A percentile compares a stretch with the other conserved stretches of the same genome.
Conservation (phyloP, 2,797 vertebrate genomes). For the Enteromius trimaculatus region DNA sequence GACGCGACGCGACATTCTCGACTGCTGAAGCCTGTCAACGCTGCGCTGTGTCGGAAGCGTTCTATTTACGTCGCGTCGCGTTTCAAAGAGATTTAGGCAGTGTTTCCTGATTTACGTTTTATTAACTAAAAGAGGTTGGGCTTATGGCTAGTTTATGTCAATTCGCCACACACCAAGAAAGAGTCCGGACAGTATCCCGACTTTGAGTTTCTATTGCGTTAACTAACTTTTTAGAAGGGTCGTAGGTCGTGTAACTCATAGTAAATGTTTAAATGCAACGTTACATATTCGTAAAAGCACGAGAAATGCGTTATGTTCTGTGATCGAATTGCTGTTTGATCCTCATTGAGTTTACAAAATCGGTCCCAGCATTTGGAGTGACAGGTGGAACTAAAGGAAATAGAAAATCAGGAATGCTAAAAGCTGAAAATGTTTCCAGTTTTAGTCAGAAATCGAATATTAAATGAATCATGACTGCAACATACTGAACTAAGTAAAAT, state of each 20-base stretch:
- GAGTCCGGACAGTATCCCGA: not conserved
- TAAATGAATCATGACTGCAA: too few relatives aligned
- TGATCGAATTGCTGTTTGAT: not conserved
- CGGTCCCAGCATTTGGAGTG: not conserved
- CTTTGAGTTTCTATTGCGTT: not conserved
- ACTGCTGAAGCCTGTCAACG: not conserved
- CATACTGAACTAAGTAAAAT: too few relatives aligned
- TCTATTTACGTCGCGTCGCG: not conserved
- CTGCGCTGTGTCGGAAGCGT: not conserved
- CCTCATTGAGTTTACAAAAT: not conserved
- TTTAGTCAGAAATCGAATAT: too few relatives aligned
- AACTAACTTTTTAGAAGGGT: not conserved
- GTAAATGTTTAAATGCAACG: not conserved
- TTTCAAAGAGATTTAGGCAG: not conserved
- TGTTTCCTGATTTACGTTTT: not conserved
- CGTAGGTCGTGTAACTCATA: not conserved
- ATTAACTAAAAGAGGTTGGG: not conserved
- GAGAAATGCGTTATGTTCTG: not conserved
- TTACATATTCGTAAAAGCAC: not conserved
- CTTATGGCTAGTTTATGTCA: not conserved
- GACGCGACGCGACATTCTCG: conserved; percentile 1
- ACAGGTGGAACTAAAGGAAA: too few relatives aligned
- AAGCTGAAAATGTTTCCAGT: too few relatives aligned
- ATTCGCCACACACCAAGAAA: not conserved
- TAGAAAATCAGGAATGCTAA: too few relatives aligned